Conservation (phyloP, 2,113 vertebrate genomes). For the Tursiops truncatus region DNA sequence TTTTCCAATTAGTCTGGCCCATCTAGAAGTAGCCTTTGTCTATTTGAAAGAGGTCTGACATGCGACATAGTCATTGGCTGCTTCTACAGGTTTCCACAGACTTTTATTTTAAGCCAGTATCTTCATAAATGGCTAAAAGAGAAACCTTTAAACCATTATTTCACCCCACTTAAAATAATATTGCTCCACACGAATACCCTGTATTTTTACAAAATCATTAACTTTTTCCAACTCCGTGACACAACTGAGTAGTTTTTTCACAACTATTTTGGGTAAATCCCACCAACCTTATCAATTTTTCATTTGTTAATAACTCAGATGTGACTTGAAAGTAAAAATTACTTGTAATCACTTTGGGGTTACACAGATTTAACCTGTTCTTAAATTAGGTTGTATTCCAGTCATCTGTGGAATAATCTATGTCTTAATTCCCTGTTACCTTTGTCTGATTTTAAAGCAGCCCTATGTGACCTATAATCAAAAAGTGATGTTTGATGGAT, state of each 20-base stretch:
- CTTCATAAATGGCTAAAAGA: neutral
- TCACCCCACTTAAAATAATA: neutral
- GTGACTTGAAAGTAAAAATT: slow-evolving; percentile 46
- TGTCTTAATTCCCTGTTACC: slow-evolving; percentile 38
- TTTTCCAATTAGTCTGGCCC: neutral
- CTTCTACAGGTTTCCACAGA: neutral
- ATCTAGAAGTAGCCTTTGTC: neutral
- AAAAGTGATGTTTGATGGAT: slow-evolving; percentile 35
- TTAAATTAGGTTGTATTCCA: slow-evolving; percentile 10
- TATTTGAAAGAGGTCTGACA: neutral
- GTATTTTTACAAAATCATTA: neutral
- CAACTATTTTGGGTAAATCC: neutral
- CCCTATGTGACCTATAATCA: slow-evolving; percentile 25
- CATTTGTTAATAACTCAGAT: slow-evolving; percentile 38
- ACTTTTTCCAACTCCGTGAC: neutral
- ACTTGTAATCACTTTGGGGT: slow-evolving; percentile 3
- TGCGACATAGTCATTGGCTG: neutral
- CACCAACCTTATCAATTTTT: neutral
- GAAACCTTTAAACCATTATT: neutral
- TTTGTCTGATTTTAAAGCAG: slow-evolving; percentile 56
- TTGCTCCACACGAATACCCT: neutral
- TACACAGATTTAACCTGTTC: slow-evolving; percentile 1
- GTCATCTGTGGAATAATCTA: neutral
- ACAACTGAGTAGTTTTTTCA: slow-evolving; percentile 33
- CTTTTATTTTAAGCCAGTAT: neutral